Percentiles rank a stretch among this genome's conserved stretches.
phyloP scores from a whole-genome alignment of 2,888 invertebrate genomes.

The Drosophila parthenogenetica region DNA sequence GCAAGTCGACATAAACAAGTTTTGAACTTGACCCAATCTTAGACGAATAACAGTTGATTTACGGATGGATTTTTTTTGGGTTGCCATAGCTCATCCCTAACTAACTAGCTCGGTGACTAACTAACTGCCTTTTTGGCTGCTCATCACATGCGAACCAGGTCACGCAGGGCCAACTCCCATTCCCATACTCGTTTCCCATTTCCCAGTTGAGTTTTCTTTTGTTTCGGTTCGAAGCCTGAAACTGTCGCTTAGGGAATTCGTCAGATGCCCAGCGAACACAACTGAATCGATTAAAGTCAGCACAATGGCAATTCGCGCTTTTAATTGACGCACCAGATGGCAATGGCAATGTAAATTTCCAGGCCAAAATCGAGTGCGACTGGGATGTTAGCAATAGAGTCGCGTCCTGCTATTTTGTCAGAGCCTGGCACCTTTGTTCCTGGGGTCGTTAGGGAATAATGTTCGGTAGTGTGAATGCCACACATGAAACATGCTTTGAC shows the following conservation, averaged over 20 bases:
- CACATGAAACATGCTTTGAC: conserved; percentile 11
- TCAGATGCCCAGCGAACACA: conserved; percentile 33
- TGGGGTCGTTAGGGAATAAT: conserved; percentile 21
- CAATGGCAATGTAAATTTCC: conserved; percentile 34
- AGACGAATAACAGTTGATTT: conserved; percentile 34
- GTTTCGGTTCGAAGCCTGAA: conserved; percentile 31
- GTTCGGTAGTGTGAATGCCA: conserved; percentile 39
- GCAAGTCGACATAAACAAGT: neutral
- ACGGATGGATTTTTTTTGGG: conserved; percentile 5
- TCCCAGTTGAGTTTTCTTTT: conserved; percentile 17
- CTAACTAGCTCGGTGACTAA: conserved; percentile 19
- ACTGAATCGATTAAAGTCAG: conserved; percentile 67
- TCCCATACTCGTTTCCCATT: neutral
- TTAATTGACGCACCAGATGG: conserved; percentile 64
- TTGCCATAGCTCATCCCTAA: conserved; percentile 29
- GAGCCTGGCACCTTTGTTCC: conserved; percentile 46
- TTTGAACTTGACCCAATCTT: conserved; percentile 17
- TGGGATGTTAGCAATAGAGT: conserved; percentile 6
- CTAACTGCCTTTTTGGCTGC: conserved; percentile 29
- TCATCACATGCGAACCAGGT: conserved; percentile 33
- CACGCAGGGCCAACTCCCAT: conserved; percentile 56
- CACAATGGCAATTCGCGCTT: conserved; percentile 56
- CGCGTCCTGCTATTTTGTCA: conserved; percentile 26
- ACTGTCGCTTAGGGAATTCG: conserved; percentile 49
- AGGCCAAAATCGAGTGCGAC: conserved; percentile 9